phyloP scores from a whole-genome alignment of 1,140 invertebrate species.

The Lasaia peninsularis region DNA sequence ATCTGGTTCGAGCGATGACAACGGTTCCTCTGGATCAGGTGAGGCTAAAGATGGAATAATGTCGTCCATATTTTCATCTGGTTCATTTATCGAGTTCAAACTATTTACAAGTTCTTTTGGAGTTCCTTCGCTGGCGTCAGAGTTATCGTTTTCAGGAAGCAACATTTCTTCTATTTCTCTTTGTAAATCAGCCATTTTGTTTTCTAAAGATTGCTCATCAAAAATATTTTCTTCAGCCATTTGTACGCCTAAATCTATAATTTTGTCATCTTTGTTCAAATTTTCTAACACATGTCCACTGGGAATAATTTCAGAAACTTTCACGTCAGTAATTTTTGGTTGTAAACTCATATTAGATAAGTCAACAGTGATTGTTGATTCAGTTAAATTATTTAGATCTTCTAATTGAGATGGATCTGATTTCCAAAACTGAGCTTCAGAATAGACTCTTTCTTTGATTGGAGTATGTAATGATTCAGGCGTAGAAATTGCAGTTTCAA shows the following conservation, averaged over 20 bases:
- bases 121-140: constrained; percentile 44
- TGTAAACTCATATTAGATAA: constrained; percentile 4
- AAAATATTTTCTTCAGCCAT: constrained; percentile 32
- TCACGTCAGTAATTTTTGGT: neutral
- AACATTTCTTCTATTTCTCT: constrained; percentile 72
- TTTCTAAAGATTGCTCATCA: constrained; percentile 63
- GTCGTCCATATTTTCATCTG: constrained; percentile 49
- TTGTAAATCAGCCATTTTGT: constrained; percentile 71
- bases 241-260: neutral
- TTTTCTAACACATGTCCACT: neutral
- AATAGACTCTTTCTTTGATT: constrained; percentile 62
- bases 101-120: constrained; percentile 50
- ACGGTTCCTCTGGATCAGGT: constrained; percentile 46
- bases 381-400: constrained; percentile 35
- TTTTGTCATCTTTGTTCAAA: neutral
- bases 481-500: constrained; percentile 36
- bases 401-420: constrained; percentile 41
- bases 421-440: constrained; percentile 69
- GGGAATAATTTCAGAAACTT: neutral
- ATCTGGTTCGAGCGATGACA: constrained; percentile 12
- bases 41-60: constrained; percentile 56
- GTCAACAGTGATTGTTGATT: constrained; percentile 47
- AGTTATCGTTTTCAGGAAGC: constrained; percentile 63
- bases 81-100: constrained; percentile 45
- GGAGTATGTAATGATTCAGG: constrained; percentile 63